These are phyloP conservation scores for Druon quercuslanigerum DNA, from an alignment of 1,140 invertebrate species.

Conservation along the genomic window DNA sequence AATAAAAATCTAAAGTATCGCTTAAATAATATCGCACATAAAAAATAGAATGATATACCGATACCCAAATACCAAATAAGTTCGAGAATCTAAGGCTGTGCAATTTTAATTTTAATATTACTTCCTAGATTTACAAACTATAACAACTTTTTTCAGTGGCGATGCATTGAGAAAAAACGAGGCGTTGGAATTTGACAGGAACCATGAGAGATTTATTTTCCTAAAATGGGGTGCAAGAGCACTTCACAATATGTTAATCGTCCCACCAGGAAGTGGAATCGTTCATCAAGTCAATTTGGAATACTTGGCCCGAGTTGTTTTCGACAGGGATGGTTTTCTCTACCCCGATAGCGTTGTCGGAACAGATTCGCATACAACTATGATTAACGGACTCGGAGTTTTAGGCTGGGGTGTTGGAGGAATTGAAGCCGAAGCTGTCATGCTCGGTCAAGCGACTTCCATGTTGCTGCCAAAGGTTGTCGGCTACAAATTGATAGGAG, in stretches of 20 bases:
- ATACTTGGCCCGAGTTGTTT: slow-evolving; percentile 96
- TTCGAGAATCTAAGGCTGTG: background rate
- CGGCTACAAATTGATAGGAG: slow-evolving; percentile 92
- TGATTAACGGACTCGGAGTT: slow-evolving; percentile 95
- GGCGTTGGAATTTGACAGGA: slow-evolving; percentile 96
- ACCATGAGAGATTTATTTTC: slow-evolving; percentile 96
- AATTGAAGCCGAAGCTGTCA: slow-evolving; percentile 93
- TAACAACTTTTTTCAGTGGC: slow-evolving; percentile 68
- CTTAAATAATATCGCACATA: no score
- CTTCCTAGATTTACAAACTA: background rate
- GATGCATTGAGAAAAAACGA: slow-evolving; percentile 96
- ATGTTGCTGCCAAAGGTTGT: slow-evolving; percentile 98
- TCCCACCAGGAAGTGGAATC: slow-evolving; percentile 98
- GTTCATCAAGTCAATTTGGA: slow-evolving; percentile 99
- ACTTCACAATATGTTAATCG: slow-evolving; percentile 97
- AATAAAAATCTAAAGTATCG: no score
- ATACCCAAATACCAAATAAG: no score
- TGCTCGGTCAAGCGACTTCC: slow-evolving; percentile 96
- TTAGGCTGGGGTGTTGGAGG: slow-evolving; percentile 88
- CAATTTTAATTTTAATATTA: background rate
- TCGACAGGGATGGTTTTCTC: slow-evolving; percentile 81
- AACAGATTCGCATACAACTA: slow-evolving; percentile 98
- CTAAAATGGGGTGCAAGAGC: slow-evolving; percentile 98
- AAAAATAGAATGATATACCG: no score
- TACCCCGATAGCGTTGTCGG: slow-evolving; percentile 99